phyloP scores from a whole-genome alignment of 2,113 vertebrate genomes.

The Sylvia atricapilla region DNA sequence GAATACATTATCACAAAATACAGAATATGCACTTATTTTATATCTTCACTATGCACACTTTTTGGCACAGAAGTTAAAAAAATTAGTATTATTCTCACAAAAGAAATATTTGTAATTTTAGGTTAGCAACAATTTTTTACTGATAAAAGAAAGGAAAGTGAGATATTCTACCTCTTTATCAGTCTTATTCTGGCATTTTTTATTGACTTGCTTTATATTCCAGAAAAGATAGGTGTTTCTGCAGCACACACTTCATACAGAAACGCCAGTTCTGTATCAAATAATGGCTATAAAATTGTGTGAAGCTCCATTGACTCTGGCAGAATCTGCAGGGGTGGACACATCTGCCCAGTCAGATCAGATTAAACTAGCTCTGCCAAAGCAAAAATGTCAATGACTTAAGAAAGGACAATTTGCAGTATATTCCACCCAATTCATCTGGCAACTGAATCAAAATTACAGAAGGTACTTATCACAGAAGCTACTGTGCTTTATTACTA shows the following conservation, averaged over 20 bases:
- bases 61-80: background rate
- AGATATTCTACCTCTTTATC: background rate
- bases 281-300: background rate
- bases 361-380: background rate
- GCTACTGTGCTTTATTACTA: background rate
- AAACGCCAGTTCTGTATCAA: background rate
- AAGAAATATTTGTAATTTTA: background rate
- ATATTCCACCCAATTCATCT: background rate
- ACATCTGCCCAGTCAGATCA: background rate
- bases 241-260: background rate
- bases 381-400: conserved; percentile 10
- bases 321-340: background rate
- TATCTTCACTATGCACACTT: background rate
- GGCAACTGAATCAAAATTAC: background rate
- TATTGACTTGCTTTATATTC: background rate
- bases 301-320: background rate
- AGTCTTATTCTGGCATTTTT: background rate
- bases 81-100: background rate
- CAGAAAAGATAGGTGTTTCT: background rate
- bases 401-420: background rate
- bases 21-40: background rate
- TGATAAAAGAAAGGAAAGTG: background rate
- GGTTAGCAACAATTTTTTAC: background rate
- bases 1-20: background rate
- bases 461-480: background rate